phyloP scores from a whole-genome alignment of 2,888 invertebrate genomes.

The Amphiduros pacificus region DNA sequence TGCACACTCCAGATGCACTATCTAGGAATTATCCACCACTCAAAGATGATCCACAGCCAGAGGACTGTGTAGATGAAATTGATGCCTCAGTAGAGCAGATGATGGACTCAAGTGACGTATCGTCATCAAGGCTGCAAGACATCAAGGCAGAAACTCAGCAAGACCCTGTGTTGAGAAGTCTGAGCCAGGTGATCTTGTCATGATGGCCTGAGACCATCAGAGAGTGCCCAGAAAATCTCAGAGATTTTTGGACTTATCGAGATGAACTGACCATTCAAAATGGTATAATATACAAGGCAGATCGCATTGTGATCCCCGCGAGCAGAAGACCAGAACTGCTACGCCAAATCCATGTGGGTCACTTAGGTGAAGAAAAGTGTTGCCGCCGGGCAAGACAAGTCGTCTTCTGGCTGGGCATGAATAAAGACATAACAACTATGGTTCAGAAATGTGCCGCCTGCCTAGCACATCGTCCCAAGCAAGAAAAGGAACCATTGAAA shows the following conservation, averaged over 20 bases:
- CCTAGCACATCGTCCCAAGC: neutral
- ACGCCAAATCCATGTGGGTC: slow-evolving; percentile 15
- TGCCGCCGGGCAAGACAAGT: slow-evolving; percentile 19
- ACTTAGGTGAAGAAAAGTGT: slow-evolving; percentile 19
- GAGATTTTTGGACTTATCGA: slow-evolving; percentile 20
- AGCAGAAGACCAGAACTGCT: slow-evolving; percentile 8
- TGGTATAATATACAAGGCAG: slow-evolving; percentile 16
- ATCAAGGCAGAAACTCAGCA: neutral
- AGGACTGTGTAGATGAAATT: neutral
- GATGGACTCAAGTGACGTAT: neutral
- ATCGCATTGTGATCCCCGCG: slow-evolving; percentile 17
- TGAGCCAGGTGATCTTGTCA: neutral
- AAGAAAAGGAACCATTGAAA: slow-evolving; percentile 18
- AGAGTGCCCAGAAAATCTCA: slow-evolving; percentile 15
- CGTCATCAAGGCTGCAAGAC: slow-evolving; percentile 7
- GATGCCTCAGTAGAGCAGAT: no score
- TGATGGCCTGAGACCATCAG: neutral
- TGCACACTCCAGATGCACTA: slow-evolving; percentile 4
- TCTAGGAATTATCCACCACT: no score
- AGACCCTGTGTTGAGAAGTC: neutral
- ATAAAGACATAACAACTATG: slow-evolving; percentile 20
- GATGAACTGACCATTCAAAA: neutral
- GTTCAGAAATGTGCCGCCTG: slow-evolving; percentile 14
- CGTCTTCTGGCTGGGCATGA: slow-evolving; percentile 29
- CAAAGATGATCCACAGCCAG: neutral